These are phyloP conservation scores for Ceyx melanurus DNA, from an alignment of 2,113 vertebrate genomes.

Conservation along the genomic window DNA sequence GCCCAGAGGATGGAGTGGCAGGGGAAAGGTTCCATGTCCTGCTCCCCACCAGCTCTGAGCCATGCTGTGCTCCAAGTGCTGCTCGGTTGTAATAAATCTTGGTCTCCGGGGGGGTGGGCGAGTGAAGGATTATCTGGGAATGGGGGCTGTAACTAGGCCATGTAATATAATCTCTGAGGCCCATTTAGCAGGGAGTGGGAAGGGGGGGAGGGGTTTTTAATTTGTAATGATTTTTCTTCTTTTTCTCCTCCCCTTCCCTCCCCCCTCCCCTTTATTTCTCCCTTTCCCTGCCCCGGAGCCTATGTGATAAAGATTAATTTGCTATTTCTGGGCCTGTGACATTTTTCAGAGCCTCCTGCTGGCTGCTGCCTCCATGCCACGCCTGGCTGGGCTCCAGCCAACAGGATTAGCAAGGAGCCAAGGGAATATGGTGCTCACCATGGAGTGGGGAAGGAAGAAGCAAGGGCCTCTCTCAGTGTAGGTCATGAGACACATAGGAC, in stretches of 20 bases:
- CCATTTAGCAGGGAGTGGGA: conserved; percentile 52
- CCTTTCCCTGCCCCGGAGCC: conserved; percentile 56
- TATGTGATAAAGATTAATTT: conserved; percentile 74
- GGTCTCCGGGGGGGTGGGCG: neutral
- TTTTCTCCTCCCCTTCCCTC: neutral
- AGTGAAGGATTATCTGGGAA: conserved; percentile 56
- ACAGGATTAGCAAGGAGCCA: conserved; percentile 44
- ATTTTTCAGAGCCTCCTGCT: conserved; percentile 73
- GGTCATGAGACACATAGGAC: neutral
- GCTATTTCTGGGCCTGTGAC: conserved; percentile 75
- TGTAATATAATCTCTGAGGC: conserved; percentile 62
- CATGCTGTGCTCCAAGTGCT: neutral
- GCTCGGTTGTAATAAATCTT: conserved; percentile 45
- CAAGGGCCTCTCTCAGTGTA: neutral
- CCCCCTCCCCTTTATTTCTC: conserved; percentile 24
- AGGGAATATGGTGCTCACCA: conserved; percentile 38
- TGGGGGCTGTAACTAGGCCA: conserved; percentile 69
- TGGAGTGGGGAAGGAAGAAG: conserved; percentile 6
- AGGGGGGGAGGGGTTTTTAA: conserved; percentile 53
- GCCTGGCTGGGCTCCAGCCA: conserved; percentile 64
- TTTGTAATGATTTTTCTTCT: conserved; percentile 56
- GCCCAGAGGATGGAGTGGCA: neutral
- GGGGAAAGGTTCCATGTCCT: neutral
- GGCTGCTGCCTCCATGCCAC: conserved; percentile 64
- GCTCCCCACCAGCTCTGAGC: neutral